Conservation (phyloP, 2,113 vertebrate species). For the Smithornis capensis region DNA sequence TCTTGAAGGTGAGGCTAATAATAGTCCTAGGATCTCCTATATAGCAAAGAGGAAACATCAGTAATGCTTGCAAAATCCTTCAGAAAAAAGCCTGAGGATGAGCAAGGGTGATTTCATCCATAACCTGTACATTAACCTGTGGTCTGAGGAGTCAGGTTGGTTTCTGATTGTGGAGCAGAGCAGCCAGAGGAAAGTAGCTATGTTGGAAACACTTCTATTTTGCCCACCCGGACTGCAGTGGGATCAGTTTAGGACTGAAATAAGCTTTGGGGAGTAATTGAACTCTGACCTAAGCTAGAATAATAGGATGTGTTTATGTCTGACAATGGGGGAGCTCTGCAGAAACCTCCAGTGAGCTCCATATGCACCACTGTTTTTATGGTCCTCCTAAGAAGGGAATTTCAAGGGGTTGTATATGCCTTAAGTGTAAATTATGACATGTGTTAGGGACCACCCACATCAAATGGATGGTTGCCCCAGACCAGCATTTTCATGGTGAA, state of each 20-base stretch:
- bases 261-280: slow-evolving; percentile 60
- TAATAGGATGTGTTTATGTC: slow-evolving; percentile 65
- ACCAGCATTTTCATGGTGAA: slow-evolving; percentile 55
- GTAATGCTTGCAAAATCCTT: slow-evolving; percentile 5
- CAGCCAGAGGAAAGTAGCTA: background rate
- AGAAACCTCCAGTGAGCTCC: slow-evolving; percentile 47
- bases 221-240: slow-evolving; percentile 43
- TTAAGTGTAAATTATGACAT: slow-evolving; percentile 66
- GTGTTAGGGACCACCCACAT: slow-evolving; percentile 63
- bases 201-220: background rate
- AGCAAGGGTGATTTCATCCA: background rate
- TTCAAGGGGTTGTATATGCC: slow-evolving; percentile 32
- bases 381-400: slow-evolving; percentile 57
- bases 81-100: background rate
- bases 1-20: background rate
- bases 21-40: background rate
- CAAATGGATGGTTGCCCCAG: slow-evolving; percentile 11
- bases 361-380: slow-evolving; percentile 41
- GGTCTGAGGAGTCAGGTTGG: background rate
- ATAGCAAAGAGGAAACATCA: background rate
- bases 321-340: slow-evolving; percentile 51
- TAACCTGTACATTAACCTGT: background rate
- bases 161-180: rapidly evolving
- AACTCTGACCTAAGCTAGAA: slow-evolving; percentile 53
- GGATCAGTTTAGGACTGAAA: slow-evolving; percentile 34